Conservation (phyloP, 2,797 vertebrate species). For the Acipenser oxyrinchus region DNA sequence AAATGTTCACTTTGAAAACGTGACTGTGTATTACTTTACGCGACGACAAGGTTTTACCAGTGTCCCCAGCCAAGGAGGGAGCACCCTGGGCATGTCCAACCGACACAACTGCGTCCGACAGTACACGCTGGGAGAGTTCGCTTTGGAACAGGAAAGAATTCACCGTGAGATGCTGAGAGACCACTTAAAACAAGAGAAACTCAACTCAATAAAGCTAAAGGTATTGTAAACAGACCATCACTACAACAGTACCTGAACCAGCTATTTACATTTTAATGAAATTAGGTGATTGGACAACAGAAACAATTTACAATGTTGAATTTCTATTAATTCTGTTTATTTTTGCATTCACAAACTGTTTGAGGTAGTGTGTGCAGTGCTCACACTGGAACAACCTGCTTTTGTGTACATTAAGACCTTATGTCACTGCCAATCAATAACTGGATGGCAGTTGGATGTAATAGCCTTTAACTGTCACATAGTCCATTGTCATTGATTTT, state of each 20-base stretch:
- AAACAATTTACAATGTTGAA: too few species aligned
- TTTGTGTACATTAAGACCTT: too few species aligned
- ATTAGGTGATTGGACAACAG: too few species aligned
- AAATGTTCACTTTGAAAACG: slow-evolving; percentile 92
- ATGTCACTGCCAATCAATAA: too few species aligned
- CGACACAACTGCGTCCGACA: slow-evolving; percentile 88
- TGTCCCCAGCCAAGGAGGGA: slow-evolving; percentile 95
- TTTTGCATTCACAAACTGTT: too few species aligned
- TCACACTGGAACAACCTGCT: too few species aligned
- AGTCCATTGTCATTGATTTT: neutral
- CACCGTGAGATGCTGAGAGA: slow-evolving; percentile 92
- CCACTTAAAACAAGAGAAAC: slow-evolving; percentile 92
- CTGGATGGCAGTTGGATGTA: neutral
- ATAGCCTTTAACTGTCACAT: neutral
- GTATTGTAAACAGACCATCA: slow-evolving; percentile 41
- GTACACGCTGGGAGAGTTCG: slow-evolving; percentile 92
- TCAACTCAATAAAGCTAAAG: slow-evolving; percentile 90
- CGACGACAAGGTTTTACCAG: slow-evolving; percentile 96
- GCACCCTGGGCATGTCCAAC: slow-evolving; percentile 94
- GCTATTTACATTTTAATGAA: too few species aligned
- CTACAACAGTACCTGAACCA: too few species aligned
- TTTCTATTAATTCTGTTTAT: too few species aligned
- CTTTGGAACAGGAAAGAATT: slow-evolving; percentile 85
- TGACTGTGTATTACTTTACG: slow-evolving; percentile 96
- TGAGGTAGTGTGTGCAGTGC: too few species aligned